Evolutionary conservation across 2,888 invertebrate genomes (phyloP).

Genomic region (Bimastos eiseni): DNA sequence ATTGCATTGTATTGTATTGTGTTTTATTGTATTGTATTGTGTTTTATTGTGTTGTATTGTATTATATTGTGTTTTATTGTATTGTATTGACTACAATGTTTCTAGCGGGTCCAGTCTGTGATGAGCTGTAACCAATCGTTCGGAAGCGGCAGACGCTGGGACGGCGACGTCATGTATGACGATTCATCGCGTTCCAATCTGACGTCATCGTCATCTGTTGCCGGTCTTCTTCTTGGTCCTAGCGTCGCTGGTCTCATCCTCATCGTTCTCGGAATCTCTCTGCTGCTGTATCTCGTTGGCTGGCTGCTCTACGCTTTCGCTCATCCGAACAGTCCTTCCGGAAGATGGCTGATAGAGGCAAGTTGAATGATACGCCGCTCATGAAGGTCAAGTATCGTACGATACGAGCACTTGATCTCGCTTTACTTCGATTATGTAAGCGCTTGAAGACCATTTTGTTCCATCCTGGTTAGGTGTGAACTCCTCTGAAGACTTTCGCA

Average conservation of each 20-base stretch:
- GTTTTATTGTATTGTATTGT: no score
- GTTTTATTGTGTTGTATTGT: no score
- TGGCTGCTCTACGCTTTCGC: constrained; percentile 93
- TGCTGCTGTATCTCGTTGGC: constrained; percentile 62
- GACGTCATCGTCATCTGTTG: constrained; percentile 15
- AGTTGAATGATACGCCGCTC: neutral
- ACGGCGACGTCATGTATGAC: constrained; percentile 13
- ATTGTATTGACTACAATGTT: no score
- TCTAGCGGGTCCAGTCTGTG: constrained; percentile 29
- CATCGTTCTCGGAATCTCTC: constrained; percentile 30
- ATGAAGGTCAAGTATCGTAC: no score
- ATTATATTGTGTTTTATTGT: neutral
- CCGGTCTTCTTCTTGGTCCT: constrained; percentile 7
- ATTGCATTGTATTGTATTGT: no score
- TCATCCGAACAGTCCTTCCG: constrained; percentile 74
- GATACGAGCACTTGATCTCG: no score
- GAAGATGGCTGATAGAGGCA: constrained; percentile 35
- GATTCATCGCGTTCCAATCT: neutral
- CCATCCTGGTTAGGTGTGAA: no score
- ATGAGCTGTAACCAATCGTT: constrained; percentile 25
- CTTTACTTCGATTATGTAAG: no score
- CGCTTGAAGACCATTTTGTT: no score
- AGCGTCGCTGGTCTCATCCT: neutral
- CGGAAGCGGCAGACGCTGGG: constrained; percentile 27
- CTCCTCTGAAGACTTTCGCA: no score